These are phyloP conservation scores for Limosa lapponica DNA, from an alignment of 2,797 vertebrate genomes.

Conservation along the genomic window DNA sequence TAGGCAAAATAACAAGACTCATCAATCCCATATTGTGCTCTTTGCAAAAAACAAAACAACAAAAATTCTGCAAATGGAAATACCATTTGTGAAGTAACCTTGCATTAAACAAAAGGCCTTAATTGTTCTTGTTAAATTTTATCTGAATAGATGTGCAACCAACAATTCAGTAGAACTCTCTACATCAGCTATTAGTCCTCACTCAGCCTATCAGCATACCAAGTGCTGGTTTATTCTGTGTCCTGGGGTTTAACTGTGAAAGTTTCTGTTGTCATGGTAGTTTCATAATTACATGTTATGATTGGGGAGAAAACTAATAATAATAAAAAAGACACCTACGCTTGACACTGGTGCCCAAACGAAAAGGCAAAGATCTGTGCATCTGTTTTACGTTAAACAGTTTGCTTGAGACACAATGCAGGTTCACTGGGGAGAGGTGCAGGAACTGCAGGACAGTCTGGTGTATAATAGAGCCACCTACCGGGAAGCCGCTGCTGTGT, in stretches of 20 bases:
- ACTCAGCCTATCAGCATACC: neutral
- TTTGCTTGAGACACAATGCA: neutral
- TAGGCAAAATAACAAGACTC: slow-evolving; percentile 59
- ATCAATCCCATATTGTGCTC: slow-evolving; percentile 43
- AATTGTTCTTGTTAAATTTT: neutral
- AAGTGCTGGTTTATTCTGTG: neutral
- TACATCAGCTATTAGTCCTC: neutral
- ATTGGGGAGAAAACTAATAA: neutral
- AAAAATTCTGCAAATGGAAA: neutral
- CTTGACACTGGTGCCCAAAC: accelerated
- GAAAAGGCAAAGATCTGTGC: neutral
- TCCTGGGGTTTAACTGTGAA: neutral
- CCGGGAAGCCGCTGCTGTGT: neutral
- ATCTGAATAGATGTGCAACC: neutral
- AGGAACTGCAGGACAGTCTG: neutral
- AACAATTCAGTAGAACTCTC: neutral
- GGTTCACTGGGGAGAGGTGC: neutral
- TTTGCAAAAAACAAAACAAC: neutral
- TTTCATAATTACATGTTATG: neutral
- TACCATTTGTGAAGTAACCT: neutral
- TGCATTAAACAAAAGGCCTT: neutral
- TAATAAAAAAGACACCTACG: neutral
- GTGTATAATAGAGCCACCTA: slow-evolving; percentile 66
- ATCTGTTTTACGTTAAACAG: neutral
- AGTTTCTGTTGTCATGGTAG: neutral